A percentile compares a stretch with the other conserved stretches of the same genome.
These are phyloP conservation scores for Petrocephalus zakoni DNA, from an alignment of 2,113 vertebrate genomes.

Conservation along the genomic window DNA sequence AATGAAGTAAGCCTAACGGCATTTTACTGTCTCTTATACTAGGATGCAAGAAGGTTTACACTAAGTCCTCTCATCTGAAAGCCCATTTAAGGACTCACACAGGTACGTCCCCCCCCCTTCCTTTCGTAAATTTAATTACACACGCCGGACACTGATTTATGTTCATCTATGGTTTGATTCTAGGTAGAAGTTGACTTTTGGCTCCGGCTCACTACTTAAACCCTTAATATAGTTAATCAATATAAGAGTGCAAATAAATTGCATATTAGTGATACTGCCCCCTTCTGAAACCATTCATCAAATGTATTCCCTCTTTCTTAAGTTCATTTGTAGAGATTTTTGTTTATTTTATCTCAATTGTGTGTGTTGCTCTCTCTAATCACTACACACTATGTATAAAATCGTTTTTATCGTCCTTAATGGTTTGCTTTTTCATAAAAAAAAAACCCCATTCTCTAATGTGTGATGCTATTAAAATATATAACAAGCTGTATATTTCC, in stretches of 20 bases:
- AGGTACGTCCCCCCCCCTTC: too few relatives aligned
- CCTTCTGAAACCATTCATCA: neutral
- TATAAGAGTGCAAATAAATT: neutral
- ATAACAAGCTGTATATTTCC: neutral
- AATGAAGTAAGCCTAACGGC: neutral
- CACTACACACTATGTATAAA: neutral
- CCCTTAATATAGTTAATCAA: neutral
- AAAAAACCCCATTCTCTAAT: neutral
- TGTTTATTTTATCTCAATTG: neutral
- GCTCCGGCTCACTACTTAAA: constrained; percentile 34
- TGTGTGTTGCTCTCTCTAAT: neutral
- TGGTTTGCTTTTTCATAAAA: neutral
- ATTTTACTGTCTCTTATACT: constrained; percentile 39
- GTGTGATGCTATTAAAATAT: neutral
- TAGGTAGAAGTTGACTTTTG: constrained; percentile 46
- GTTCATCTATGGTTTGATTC: constrained; percentile 39
- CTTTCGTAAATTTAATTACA: constrained; percentile 32
- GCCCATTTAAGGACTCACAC: constrained; percentile 94
- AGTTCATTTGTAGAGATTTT: neutral
- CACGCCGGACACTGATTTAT: constrained; percentile 34
- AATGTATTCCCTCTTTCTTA: neutral
- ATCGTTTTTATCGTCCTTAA: neutral
- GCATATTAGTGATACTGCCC: neutral
- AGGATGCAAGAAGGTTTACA: constrained; percentile 97
- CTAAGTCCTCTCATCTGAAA: constrained; percentile 96